Evolutionary conservation across 2,113 vertebrate genomes (phyloP).

Genomic region (Orientallactaga bullata): DNA sequence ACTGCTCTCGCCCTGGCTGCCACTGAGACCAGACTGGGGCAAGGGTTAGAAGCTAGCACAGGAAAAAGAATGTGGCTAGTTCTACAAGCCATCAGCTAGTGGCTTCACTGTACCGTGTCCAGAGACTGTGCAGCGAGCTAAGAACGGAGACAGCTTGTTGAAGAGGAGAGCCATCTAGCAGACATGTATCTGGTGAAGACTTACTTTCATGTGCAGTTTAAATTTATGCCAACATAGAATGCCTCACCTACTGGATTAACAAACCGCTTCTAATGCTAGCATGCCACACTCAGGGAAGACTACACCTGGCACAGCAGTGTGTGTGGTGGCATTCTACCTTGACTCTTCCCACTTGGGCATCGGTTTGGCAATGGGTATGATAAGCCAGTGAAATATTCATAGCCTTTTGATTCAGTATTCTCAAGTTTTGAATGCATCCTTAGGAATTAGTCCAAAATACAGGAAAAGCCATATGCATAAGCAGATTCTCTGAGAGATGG

Average conservation of each 20-base stretch:
- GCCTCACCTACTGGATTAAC: neutral
- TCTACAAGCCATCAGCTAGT: neutral
- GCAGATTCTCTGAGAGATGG: neutral
- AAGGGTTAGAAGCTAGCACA: neutral
- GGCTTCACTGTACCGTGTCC: neutral
- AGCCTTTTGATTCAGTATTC: slow-evolving; percentile 29
- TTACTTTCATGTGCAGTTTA: neutral
- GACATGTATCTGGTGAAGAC: neutral
- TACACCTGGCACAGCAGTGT: neutral
- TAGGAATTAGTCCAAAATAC: slow-evolving; percentile 54
- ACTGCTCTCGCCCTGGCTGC: neutral
- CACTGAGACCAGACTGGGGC: neutral
- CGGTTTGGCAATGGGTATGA: neutral
- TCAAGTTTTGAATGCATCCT: slow-evolving; percentile 22
- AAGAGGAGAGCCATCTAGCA: neutral
- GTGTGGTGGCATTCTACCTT: neutral
- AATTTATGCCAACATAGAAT: neutral
- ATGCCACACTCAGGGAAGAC: neutral
- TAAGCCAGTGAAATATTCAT: slow-evolving; percentile 6
- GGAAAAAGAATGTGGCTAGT: neutral
- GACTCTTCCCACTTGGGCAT: slow-evolving; percentile 26
- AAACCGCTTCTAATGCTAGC: neutral
- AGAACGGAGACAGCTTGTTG: neutral
- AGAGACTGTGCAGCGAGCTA: neutral
- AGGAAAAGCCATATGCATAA: slow-evolving; percentile 21